phyloP scores from a whole-genome alignment of 1,140 invertebrate species.

The Drosophila varians region DNA sequence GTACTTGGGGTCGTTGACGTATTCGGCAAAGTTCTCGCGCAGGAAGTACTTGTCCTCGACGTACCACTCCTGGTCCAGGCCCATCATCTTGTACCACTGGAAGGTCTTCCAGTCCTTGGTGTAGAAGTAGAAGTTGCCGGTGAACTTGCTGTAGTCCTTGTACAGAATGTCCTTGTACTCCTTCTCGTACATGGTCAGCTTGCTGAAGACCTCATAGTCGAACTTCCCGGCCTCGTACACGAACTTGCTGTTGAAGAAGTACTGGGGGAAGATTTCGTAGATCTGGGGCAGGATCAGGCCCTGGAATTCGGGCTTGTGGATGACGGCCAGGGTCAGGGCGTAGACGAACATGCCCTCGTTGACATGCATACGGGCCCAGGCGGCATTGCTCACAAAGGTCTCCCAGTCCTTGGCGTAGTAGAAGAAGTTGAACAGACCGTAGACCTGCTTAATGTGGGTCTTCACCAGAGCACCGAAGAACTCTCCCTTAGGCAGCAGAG shows the following conservation, averaged over 20 bases:
- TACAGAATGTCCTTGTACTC: constrained; percentile 65
- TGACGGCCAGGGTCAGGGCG: constrained; percentile 85
- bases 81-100: constrained; percentile 80
- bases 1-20: constrained; percentile 50
- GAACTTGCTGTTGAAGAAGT: constrained; percentile 85
- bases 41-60: constrained; percentile 61
- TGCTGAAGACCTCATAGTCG: constrained; percentile 82
- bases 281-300: constrained; percentile 86
- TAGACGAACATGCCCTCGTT: constrained; percentile 87
- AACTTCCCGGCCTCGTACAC: constrained; percentile 85
- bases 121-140: constrained; percentile 55
- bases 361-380: constrained; percentile 85
- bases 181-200: constrained; percentile 67
- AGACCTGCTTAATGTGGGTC: constrained; percentile 86
- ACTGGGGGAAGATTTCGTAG: constrained; percentile 87
- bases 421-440: constrained; percentile 87
- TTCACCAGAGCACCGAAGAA: constrained; percentile 87
- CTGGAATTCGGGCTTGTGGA: constrained; percentile 85
- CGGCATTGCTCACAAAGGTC: constrained; percentile 86
- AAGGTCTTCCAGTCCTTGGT: constrained; percentile 84
- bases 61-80: constrained; percentile 64
- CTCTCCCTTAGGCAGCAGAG: constrained; percentile 85
- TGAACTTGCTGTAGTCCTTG: constrained; percentile 47
- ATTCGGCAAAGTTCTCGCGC: constrained; percentile 52
- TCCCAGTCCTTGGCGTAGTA: constrained; percentile 88